phyloP scores from a whole-genome alignment of 2,113 vertebrate species.

The Paramormyrops kingsleyae region DNA sequence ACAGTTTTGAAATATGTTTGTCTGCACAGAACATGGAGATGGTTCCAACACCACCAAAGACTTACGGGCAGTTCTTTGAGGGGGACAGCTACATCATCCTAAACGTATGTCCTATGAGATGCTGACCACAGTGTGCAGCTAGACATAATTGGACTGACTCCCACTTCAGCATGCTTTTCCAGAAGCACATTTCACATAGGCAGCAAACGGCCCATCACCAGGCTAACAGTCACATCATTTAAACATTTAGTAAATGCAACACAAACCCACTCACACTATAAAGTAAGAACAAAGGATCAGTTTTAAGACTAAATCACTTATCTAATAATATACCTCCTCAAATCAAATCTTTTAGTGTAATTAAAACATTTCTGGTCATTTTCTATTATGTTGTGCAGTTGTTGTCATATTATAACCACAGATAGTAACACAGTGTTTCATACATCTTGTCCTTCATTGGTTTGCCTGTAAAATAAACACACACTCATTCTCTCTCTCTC shows the following conservation, averaged over 20 bases:
- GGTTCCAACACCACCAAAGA: slow-evolving; percentile 65
- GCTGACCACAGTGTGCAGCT: not conserved
- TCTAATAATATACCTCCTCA: not conserved
- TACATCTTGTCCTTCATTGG: not conserved
- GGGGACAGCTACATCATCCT: slow-evolving; percentile 77
- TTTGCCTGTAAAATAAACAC: not conserved
- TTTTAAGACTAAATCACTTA: not conserved
- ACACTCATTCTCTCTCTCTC: not conserved
- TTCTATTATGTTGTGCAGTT: not conserved
- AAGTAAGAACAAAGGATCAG: not conserved
- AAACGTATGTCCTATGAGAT: slow-evolving; percentile 55
- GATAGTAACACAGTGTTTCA: not conserved
- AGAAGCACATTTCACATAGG: not conserved
- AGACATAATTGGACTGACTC: not conserved
- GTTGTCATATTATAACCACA: not conserved
- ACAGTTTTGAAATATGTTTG: not conserved
- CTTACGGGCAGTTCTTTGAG: slow-evolving; percentile 69
- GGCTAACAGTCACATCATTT: not conserved
- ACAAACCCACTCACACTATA: not conserved
- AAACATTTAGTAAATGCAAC: not conserved
- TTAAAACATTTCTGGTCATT: not conserved
- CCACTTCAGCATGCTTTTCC: not conserved
- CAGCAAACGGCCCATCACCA: not conserved
- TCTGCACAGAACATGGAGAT: slow-evolving; percentile 69
- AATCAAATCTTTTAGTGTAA: not conserved